Base-by-base conservation (phyloP, 2,888 invertebrate species). In the Brachylomia viminalis region DNA sequence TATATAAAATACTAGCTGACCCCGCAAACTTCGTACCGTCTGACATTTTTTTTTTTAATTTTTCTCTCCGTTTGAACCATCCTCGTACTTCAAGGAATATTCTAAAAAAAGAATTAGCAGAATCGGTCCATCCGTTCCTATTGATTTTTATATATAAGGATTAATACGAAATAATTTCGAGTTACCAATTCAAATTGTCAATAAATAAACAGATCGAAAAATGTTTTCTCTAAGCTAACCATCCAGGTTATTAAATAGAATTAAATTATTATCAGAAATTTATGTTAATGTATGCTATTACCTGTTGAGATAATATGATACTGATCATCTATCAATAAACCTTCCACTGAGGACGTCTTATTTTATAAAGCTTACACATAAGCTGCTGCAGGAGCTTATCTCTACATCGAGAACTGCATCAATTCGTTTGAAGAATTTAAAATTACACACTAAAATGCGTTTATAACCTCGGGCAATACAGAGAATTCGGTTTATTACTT, bases 401-500 rank as follows among this genome's bases (percentile, higher is more conserved):
- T 73, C 30, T 8, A 54, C 38, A 58, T 45, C 52, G 17, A 30
- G 27, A 69, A 42, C 42, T 42, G 54, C 62, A 64, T 38, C 38
- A 59, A 58, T 64, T 47, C 17, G 17, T 47, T 54, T 47, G 47
- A 49, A 59, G 38, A 72, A 59, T 68, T 65, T 54, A 33, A 68
- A 73, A 79, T 83, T 56, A 72, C 47, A 68, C 52, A 68, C 45
- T 47, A 66, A 66, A 75, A 67, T 56, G 27, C 27, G 23, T 30
- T 75, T 54, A 58, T 67, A 80, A 47, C 65, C 33, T 65, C 68
- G 13, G 10, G 1, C 58, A 30, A 62, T 59, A 85, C 52, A 65
- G 61, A 78, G 68, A 83, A 82, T 74, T 74, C 68, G 61, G 72
- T 79, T 84, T 82, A 83, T 80, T 76, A 85, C 75, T 77, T 78